Base-by-base conservation (phyloP, 2,113 vertebrate species). In the Pantherophis guttatus region DNA sequence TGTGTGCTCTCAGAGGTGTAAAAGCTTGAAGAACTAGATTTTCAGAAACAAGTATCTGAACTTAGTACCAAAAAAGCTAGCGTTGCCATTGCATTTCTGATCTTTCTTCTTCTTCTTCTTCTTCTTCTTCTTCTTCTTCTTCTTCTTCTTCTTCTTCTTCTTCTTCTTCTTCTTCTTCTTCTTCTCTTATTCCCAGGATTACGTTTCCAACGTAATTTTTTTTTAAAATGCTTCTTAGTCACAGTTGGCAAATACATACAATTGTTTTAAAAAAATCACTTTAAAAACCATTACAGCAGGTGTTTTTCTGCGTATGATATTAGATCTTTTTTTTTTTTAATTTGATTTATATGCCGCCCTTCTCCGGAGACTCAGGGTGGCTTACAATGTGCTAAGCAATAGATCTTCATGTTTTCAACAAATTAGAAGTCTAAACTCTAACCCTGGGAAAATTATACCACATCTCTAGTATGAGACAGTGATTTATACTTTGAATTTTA, bases 401-500 rank as follows among this genome's bases (percentile, higher is more conserved):
- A 44, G 39, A 44, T 44, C 39, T 44, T 44, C 39, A 44, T 44
- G 39, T 44, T 44, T 44, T 53, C 33, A 39, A 39, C 58, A 26
- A 52, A 62, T 10, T 33, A 6, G 70, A 75, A 75, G 70, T 17
- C 70, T 33, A 75, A 75, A 33, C 53, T 58, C 39, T 24, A 54
- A 33, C 3, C 17, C 26, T 87, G 58, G 21, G 17, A 50, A 65
- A 44, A 88, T 88, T 94, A 93, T 62, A 94, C 86, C 94, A 50
- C 87, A 95, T 95, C 95, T 90, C 93, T 91, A 92, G 89, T 93
- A 39, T 15, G 62, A 21, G 8, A 92, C 94, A 94, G 29, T 58
- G 29, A 50, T 29, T 52, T 93, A 70, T 65, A 39, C 39, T 89
- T 33, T 95, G 95, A 93, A 52, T 33, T 95, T 94, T 96, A 94